phyloP scores from a whole-genome alignment of 2,888 invertebrate species.

The Chalcis sispes region DNA sequence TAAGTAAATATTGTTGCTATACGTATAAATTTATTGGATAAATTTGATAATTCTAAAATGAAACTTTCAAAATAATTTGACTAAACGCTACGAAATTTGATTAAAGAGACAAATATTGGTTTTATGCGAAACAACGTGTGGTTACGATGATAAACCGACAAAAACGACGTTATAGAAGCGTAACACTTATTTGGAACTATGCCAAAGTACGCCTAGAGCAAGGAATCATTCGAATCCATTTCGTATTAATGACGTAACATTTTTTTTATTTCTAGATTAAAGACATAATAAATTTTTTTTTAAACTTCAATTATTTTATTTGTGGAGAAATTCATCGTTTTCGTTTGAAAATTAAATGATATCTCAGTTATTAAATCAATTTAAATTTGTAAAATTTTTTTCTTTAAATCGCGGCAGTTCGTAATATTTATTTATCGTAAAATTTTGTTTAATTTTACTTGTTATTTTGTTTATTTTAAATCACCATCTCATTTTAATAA shows the following conservation, averaged over 20 bases:
- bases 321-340: neutral
- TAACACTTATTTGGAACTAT: constrained; percentile 28
- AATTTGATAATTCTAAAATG: too few relatives aligned
- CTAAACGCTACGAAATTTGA: too few relatives aligned
- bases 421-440: too few relatives aligned
- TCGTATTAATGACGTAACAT: neutral
- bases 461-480: too few relatives aligned
- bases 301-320: neutral
- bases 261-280: neutral
- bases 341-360: neutral
- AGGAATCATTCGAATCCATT: neutral
- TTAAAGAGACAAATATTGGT: too few relatives aligned
- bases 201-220: constrained; percentile 37
- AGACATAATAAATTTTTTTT: too few relatives aligned
- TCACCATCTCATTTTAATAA: neutral
- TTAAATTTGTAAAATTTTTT: too few relatives aligned
- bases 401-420: too few relatives aligned
- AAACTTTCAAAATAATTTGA: too few relatives aligned
- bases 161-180: constrained; percentile 21
- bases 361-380: too few relatives aligned
- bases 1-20: neutral
- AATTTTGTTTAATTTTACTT: too few relatives aligned
- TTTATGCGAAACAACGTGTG: too few relatives aligned
- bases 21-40: neutral
- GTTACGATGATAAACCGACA: constrained; percentile 12